Base-by-base conservation (phyloP, 2,797 vertebrate genomes). In the Enteromius viviparus region DNA sequence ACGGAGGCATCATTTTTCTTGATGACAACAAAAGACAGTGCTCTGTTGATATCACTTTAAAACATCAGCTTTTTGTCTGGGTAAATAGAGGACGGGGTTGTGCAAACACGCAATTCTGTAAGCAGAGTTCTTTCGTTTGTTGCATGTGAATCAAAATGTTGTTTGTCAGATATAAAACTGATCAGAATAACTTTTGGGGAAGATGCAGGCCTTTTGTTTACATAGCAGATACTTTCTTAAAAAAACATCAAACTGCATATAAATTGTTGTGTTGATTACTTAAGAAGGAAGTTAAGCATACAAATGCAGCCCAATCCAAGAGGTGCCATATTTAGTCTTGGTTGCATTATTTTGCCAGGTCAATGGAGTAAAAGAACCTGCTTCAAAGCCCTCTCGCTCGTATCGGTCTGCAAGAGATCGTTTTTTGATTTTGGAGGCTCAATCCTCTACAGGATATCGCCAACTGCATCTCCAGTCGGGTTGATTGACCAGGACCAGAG, bases 1-100 rank as follows among this genome's bases (percentile, higher is more conserved):
- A 91, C 86, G 87, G 91, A 88, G 89, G 91, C 86, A 91, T 93
- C 86, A 91, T 93, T 92, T 93, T 94, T 94, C 93, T 94, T 89
- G 90, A 87, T 93, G 94, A 92, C 92, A 91, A 91, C 92, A 87
- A 68, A 86, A 87, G 81, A 32, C 85, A 84, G 85, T 12, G 32
- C 68, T 85, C 64, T 91, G 86, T 84, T 80, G 42, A 37, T 85
- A 85, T 85, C 84, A 70, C 65, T 83, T 83, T 71, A 71, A 78
- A 83, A 83, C 82, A 83, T 80, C 69, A 72, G 77, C 71, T 49
- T 66, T 55, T 84, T 80, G 83, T 80, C 49, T 74, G 78, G 47
- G 47, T 80, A 79, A 84, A 80, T 69, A 58, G 51, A 80, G 77
- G 72, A 75, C 78, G 58, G 53, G n/a, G 42, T 78, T 62, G 66